A percentile compares a stretch with the other conserved stretches of the same genome.
phyloP scores from a whole-genome alignment of 2,113 vertebrate genomes.

The Neolamprologus cancellatus region DNA sequence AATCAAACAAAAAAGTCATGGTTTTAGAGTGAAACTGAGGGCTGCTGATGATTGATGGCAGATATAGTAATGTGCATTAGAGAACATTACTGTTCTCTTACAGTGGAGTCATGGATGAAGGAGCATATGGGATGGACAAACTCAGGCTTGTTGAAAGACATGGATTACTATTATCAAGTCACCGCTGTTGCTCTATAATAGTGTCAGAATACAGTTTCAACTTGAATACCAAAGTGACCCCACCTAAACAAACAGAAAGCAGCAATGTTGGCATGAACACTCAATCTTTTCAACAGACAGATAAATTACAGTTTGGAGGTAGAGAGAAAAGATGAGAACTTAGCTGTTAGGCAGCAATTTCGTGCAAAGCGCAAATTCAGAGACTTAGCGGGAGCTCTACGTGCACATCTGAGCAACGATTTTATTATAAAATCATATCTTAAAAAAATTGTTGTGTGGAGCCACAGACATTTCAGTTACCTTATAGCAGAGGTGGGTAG shows the following conservation, averaged over 20 bases:
- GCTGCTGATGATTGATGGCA: background rate
- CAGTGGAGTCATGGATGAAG: background rate
- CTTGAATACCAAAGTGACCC: background rate
- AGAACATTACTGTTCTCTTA: background rate
- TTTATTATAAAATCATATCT: background rate
- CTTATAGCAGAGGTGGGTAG: background rate
- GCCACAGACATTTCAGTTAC: background rate
- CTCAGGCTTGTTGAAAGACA: background rate
- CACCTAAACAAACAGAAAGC: conserved; percentile 8
- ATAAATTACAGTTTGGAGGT: conserved; percentile 9
- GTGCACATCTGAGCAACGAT: background rate
- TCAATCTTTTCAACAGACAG: background rate
- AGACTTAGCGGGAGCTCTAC: background rate
- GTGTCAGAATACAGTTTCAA: background rate
- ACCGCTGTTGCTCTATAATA: background rate
- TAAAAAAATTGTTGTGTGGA: background rate
- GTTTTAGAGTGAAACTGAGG: background rate
- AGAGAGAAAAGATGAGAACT: background rate
- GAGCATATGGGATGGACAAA: background rate
- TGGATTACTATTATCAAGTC: background rate
- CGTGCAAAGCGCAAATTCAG: background rate
- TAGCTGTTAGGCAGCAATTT: background rate
- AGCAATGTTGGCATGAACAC: background rate
- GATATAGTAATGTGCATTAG: background rate
- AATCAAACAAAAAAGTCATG: background rate